phyloP scores from a whole-genome alignment of 1,140 invertebrate species.

The Drosophila sulfurigaster region DNA sequence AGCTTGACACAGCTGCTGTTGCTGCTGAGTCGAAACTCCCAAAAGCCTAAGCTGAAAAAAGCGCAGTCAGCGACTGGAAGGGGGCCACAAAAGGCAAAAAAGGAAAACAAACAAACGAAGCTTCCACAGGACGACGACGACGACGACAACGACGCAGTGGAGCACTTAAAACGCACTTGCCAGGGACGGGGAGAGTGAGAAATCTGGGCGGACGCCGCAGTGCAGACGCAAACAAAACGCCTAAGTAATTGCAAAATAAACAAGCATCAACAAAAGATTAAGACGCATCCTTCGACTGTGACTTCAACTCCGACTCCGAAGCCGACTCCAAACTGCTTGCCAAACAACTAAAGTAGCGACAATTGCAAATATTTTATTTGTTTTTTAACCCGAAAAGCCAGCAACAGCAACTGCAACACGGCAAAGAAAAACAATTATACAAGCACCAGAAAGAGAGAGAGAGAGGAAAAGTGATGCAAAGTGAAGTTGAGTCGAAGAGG shows the following conservation, averaged over 20 bases:
- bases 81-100: conserved; percentile 7
- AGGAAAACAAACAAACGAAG: conserved; percentile 45
- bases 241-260: conserved; percentile 84
- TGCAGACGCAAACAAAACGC: conserved; percentile 82
- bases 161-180: conserved; percentile 53
- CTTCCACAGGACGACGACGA: conserved; percentile 24
- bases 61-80: conserved; percentile 25
- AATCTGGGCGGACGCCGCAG: conserved; percentile 59
- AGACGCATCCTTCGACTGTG: conserved; percentile 57
- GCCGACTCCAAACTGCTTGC: no score
- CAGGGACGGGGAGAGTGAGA: background rate
- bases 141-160: conserved; percentile 49
- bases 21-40: conserved; percentile 21
- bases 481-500: no score
- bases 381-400: conserved; percentile 35
- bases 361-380: conserved; percentile 73
- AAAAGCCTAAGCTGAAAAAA: conserved; percentile 48
- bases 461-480: background rate
- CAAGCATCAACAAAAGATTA: conserved; percentile 84
- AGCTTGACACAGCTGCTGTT: background rate
- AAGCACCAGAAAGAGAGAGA: conserved; percentile 17
- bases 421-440: conserved; percentile 36
- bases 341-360: conserved; percentile 33
- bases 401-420: background rate
- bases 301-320: conserved; percentile 6